Percentiles rank a stretch among this genome's conserved stretches.
phyloP scores from a whole-genome alignment of 2,113 vertebrate genomes.

The Embiotoca jacksoni region DNA sequence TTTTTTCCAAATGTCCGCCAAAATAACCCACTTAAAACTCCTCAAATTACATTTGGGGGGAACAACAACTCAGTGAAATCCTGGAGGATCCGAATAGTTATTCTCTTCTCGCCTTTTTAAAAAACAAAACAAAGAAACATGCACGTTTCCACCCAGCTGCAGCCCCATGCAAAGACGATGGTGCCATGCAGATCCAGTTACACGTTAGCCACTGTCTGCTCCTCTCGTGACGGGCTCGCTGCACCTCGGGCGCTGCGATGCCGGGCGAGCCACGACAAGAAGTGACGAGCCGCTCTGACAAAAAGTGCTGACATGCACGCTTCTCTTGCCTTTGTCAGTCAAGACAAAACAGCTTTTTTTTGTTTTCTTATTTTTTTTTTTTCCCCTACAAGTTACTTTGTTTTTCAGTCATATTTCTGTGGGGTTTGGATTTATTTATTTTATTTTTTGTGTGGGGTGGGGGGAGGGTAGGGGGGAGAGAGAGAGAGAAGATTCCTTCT shows the following conservation, averaged over 20 bases:
- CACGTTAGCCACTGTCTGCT: constrained; percentile 32
- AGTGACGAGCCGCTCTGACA: constrained; percentile 67
- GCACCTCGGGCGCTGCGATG: constrained; percentile 55
- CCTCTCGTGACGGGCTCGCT: constrained; percentile 62
- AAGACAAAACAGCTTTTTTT: constrained; percentile 39
- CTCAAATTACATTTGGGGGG: no score
- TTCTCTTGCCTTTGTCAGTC: constrained; percentile 49
- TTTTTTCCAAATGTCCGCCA: no score
- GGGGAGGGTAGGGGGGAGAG: no score
- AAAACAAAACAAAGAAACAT: constrained; percentile 35
- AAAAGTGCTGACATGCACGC: constrained; percentile 77
- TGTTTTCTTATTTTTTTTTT: constrained; percentile 34
- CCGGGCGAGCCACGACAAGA: constrained; percentile 71
- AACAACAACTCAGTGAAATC: no score
- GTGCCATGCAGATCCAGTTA: constrained; percentile 57
- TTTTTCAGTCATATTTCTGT: constrained; percentile 38
- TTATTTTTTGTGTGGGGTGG: no score
- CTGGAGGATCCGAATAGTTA: no score
- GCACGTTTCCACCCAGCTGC: constrained; percentile 28
- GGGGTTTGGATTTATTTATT: constrained; percentile 40
- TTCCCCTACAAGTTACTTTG: constrained; percentile 20
- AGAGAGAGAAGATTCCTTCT: constrained; percentile 4
- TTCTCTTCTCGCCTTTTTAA: no score
- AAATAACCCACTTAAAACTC: no score
- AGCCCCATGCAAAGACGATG: constrained; percentile 6